phyloP scores from a whole-genome alignment of 23 tunicate genomes.

The Trididemnum miniatum region DNA sequence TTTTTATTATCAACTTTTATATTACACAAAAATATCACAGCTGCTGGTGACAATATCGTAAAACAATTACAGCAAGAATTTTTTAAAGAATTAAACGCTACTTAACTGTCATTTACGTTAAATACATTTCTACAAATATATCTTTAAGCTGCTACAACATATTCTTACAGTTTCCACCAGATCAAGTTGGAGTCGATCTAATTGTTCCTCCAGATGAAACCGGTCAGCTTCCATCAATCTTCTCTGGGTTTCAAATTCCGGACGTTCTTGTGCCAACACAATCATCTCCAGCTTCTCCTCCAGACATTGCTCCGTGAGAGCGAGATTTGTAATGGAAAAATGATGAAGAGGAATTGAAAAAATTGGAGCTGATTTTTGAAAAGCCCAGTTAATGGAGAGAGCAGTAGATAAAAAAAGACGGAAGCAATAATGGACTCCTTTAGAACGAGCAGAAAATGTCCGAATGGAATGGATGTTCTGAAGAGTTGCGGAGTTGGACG shows the following conservation, averaged over 20 bases:
- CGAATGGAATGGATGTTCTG: slow-evolving; percentile 11
- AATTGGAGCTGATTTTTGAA: background rate
- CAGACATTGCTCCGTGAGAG: slow-evolving; percentile 38
- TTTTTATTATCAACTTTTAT: too few relatives aligned
- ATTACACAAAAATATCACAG: too few relatives aligned
- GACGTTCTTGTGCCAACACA: slow-evolving; percentile 63
- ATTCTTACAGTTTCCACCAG: slow-evolving; percentile 57
- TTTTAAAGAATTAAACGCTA: too few relatives aligned
- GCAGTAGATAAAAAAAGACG: slow-evolving; percentile 56
- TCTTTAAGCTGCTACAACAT: too few relatives aligned
- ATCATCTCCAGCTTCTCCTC: slow-evolving; percentile 52
- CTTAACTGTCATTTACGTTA: too few relatives aligned
- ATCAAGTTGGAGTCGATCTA: slow-evolving; percentile 38
- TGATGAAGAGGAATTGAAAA: slow-evolving; percentile 33
- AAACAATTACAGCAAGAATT: too few relatives aligned
- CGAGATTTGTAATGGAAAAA: slow-evolving; percentile 42
- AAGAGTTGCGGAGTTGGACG: background rate
- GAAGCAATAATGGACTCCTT: slow-evolving; percentile 40
- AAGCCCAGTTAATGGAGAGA: slow-evolving; percentile 24
- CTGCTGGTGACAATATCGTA: too few relatives aligned
- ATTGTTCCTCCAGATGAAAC: slow-evolving; percentile 65
- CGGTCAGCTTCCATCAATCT: slow-evolving; percentile 78
- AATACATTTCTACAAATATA: too few relatives aligned
- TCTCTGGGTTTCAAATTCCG: slow-evolving; percentile 83
- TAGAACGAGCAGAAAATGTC: background rate